Base-by-base conservation (phyloP, 2,797 vertebrate genomes). In the Esox masquinongy region DNA sequence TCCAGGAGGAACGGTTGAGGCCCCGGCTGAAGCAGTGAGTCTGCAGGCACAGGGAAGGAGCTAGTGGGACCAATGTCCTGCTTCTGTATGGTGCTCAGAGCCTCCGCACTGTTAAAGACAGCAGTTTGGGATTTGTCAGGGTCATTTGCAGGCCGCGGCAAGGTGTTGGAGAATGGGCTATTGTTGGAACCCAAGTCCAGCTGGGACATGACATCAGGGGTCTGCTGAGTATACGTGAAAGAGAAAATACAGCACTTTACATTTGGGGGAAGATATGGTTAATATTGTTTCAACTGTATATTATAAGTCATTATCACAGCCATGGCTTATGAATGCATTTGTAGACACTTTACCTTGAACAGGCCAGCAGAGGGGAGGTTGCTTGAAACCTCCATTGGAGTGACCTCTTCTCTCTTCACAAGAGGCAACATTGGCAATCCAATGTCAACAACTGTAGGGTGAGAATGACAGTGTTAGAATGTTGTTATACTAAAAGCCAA, bases 341-440 rank as follows among this genome's bases (percentile, higher is more conserved):
- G 19, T 24, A 70, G 73, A 76, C 49, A 70, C 2, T 74, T 82
- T 29, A 97, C 96, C 94, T 96, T 96, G 91, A 96, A 96, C 77
- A 95, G 80, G 24, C 91, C 85, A 66, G 95, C 91, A 47, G 94
- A 88, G 77, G 93, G 91, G 59, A 96, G 93, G 84, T 97, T 97
- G 83, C 94, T 94, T 77, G 95, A 95, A 81, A 99, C 95, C 88
- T 99, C 97, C 98, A 99, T 99, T 24, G 97, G 97, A 88, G 96
- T 97, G 84, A 95, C 93, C 68, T 97, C 96, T 92, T 99, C 97
- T 78, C 93, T 96, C 91, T 99, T 99, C 82, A 99, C 95, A 88
- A 95, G 93, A 86, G 97, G 95, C 89, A 97, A 93, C 81, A 96
- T 92, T 0, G 96, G 94, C 92, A 97, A 92, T 79, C 94, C 88